Base-by-base conservation (phyloP, 2,888 invertebrate species). In the Plagodis dolabraria region DNA sequence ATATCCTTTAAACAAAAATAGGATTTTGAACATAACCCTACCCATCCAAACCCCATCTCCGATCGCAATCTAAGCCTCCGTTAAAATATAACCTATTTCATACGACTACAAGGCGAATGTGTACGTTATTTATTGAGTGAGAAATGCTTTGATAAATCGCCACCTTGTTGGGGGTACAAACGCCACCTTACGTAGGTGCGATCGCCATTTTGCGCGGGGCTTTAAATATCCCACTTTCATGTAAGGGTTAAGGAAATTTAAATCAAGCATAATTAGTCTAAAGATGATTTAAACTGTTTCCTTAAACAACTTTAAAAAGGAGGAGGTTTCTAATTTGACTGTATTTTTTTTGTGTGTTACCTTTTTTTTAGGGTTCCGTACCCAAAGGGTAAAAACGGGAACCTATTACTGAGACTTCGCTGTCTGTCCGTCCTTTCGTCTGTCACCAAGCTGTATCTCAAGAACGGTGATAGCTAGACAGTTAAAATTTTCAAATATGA, bases 81-180 rank as follows among this genome's bases (percentile, higher is more conserved):
- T 57, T 80, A 73, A 80, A 82, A 81, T 79, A 77, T 80, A 71
- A 76, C 77, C 73, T 73, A 79, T 77, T 75, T 75, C 79, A 71
- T 72, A 69, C 69, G 71, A 76, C 72, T 75, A 76, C 76, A 77
- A 75, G 67, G 77, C 75, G 75, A 79, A 79, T 80, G 76, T 79
- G 77, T 79, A 69, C 70, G 80, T 85, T 86, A 89, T 89, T 89
- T 89, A 89, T 89, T 87, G 87, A 86, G 88, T 88, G 89, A 82
- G 87, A 88, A 86, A 88, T 85, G 83, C 86, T 79, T 83, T 86
- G 86, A 86, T 85, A 85, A 83, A 86, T 85, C 82, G 79, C 79
- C 79, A 73, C 80, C 82, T 80, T 70, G 38, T 38, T 40, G 45
- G 45, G 59, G 59, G 59, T 44, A 57, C 33, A 53, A 44, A 36